These are phyloP conservation scores for Trichopoda pennipes DNA, from an alignment of 2,888 invertebrate species.

Conservation along the genomic window DNA sequence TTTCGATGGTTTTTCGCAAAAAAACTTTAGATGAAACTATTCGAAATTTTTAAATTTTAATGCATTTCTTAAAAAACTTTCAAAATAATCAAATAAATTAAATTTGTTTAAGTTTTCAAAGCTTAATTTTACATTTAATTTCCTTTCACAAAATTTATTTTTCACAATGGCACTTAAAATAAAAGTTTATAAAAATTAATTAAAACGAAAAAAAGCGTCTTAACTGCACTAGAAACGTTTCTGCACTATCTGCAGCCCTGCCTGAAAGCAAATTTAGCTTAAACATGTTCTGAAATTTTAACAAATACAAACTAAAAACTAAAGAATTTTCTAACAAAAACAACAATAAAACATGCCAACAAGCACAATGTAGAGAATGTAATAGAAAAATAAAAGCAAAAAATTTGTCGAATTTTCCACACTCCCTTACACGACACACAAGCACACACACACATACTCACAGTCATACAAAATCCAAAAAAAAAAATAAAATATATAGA, in stretches of 20 bases:
- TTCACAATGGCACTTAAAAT: slow-evolving; percentile 22
- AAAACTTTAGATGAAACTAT: no score
- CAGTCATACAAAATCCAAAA: no score
- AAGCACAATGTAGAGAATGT: slow-evolving; percentile 36
- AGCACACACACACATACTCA: background rate
- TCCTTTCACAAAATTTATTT: slow-evolving; percentile 33
- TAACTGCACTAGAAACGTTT: slow-evolving; percentile 75
- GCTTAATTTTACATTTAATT: slow-evolving; percentile 30
- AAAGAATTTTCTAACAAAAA: slow-evolving; percentile 32
- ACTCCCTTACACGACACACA: slow-evolving; percentile 28
- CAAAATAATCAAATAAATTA: no score
- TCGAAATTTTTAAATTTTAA: no score
- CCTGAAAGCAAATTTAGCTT: slow-evolving; percentile 68
- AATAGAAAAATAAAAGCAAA: slow-evolving; percentile 56
- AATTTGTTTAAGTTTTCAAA: background rate
- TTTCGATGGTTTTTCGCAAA: no score
- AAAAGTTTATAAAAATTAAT: slow-evolving; percentile 45
- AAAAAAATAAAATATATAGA: no score
- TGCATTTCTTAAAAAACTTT: no score
- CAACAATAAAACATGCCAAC: slow-evolving; percentile 36
- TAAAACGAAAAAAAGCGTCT: slow-evolving; percentile 72
- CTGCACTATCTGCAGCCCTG: slow-evolving; percentile 74
- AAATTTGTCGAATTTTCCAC: slow-evolving; percentile 61
- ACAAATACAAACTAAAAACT: slow-evolving; percentile 41
- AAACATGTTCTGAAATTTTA: slow-evolving; percentile 59